Evolutionary conservation across 2,113 vertebrate genomes (phyloP), one percentile per base, ranked within the genome.

Genomic region (Semicossyphus pulcher): DNA sequence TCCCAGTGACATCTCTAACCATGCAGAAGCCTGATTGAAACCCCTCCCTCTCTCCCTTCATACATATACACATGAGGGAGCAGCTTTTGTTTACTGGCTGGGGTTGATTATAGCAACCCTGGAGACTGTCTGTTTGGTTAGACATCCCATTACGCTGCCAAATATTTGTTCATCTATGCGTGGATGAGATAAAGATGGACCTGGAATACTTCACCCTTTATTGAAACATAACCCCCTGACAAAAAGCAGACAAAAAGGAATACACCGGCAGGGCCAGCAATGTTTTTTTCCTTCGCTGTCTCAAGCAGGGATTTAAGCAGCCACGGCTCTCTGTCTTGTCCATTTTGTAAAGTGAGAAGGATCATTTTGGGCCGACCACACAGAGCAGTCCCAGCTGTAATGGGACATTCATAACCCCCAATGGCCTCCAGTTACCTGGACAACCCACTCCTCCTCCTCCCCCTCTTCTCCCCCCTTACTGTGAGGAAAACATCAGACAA

Each of bases 361-460:
- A 69, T 79, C 2, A 32, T 73, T 80, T 56, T n/a, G 2, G 69
- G 41, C 39, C 16, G 52, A 75, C 34, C 44, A 56, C 41, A 62
- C 49, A 10, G 23, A 68, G 54, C 84, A 53, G 60, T 52, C 49
- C 67, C 16, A 32, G 57, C 52, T 53, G 78, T 84, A 84, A 88
- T 89, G 80, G 84, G 90, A 88, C 84, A 88, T 92, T 80, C 76
- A 90, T 84, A 83, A 85, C 84, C 81, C 65, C 78, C 57, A 80
- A 49, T 86, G 82, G 84, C 78, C 75, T 72, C 41, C 25, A 62
- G 92, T 94, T 93, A 90, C 92, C 91, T 54, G 59, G 88, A 87
- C 87, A 92, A 93, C 91, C 51, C 44, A 26, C 10, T 45, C 61
- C 44, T 64, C 66, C 49, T 60, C 54, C 71, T 29, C 69, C 44